Conservation (phyloP, 2,888 invertebrate species). For the Dimorphilus gyrociliatus region DNA sequence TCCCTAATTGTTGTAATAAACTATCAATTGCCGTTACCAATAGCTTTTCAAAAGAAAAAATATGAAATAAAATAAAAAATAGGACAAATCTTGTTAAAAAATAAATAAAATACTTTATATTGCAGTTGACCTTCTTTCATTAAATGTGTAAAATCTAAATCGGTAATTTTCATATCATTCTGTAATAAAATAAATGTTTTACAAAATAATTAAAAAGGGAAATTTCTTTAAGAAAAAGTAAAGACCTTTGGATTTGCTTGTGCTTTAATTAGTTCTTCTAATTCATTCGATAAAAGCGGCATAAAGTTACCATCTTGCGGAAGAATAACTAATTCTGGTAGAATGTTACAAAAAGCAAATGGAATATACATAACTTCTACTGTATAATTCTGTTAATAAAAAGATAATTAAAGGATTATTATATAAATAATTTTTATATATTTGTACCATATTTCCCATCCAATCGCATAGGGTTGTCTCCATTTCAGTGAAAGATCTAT, state of each 20-base stretch:
- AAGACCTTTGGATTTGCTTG: no score
- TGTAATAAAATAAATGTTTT: slow-evolving; percentile 33
- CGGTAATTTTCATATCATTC: slow-evolving; percentile 14
- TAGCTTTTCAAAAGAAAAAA: slow-evolving; percentile 12
- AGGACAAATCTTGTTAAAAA: not conserved
- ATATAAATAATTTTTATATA: not conserved
- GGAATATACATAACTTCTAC: slow-evolving; percentile 49
- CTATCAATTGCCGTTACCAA: slow-evolving; percentile 34
- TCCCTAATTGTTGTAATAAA: slow-evolving; percentile 45
- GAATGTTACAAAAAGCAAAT: no score
- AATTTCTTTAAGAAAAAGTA: no score
- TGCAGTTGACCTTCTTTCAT: slow-evolving; percentile 16
- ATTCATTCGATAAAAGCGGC: no score
- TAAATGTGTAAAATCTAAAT: slow-evolving; percentile 14
- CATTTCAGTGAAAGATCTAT: no score
- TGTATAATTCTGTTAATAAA: slow-evolving; percentile 44
- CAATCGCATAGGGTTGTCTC: no score
- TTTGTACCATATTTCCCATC: slow-evolving; percentile 49
- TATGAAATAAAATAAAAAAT: not conserved
- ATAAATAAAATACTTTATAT: slow-evolving; percentile 14
- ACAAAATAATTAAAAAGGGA: no score
- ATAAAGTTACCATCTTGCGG: no score
- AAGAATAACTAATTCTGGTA: no score
- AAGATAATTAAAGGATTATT: not conserved
- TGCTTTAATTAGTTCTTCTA: no score